Evolutionary conservation across 2,888 invertebrate species (phyloP), one percentile per base, ranked within the genome.

Genomic region (Cyclophora albipunctata): DNA sequence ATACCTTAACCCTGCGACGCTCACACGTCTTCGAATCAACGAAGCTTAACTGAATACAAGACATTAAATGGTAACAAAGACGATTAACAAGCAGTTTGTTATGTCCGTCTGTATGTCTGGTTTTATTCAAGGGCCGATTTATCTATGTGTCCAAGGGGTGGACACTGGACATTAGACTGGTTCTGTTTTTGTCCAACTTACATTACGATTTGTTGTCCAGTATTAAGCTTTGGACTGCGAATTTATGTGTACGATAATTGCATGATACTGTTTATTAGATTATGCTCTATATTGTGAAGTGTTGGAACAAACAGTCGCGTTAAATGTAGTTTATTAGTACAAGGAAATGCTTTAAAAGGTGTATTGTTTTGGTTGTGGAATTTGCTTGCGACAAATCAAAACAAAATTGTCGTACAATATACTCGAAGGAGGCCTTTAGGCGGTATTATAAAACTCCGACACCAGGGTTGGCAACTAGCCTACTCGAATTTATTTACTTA

Each of bases 1-100:
- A 50, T 61, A 20, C 20, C 20, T 69, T 62, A 37, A 67, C 67
- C 68, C 66, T 53, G 55, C 49, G 51, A 64, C 63, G 68, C 67
- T 68, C 64, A 66, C 67, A 69, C 54, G 72, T 69, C 64, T 53
- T 54, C 20, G 55, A 57, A 59, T 59, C 51, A 57, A 50, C 50
- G 57, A 62, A 74, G 73, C 73, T 80, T 73, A 81, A 80, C 57
- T 75, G 69, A 71, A 80, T 79, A 78, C 80, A 75, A 64, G 74
- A 71, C 73, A 76, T 79, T 78, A 78, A 63, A 57, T 55, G 57
- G 50, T 56, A 59, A 84, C 83, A 86, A 85, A 71, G 64, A 71
- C 73, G 72, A 82, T 84, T 82, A 84, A 83, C 81, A 74, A 79
- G 77, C 71, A 74, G 80, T 84, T 78, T 76, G 72, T 83, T 78